These are phyloP conservation scores for Sebastolobus alascanus DNA, from an alignment of 2,797 vertebrate species.

Conservation along the genomic window DNA sequence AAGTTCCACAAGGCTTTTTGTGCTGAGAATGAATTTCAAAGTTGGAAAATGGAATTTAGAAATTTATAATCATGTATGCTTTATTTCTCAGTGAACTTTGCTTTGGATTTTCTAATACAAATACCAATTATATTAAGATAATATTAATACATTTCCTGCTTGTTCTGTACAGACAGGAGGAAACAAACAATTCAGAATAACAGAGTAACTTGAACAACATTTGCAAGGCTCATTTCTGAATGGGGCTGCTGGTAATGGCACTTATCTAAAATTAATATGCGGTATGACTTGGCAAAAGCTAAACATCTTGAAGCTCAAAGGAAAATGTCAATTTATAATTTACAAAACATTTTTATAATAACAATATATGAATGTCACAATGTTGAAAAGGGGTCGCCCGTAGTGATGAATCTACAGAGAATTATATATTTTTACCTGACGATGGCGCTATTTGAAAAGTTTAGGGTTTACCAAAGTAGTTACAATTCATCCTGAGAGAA, in stretches of 20 bases:
- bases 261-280: neutral
- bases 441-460: neutral
- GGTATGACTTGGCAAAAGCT: neutral
- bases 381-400: neutral
- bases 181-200: constrained; percentile 5
- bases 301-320: neutral
- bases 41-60: constrained; percentile 11
- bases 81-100: constrained; percentile 8
- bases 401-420: neutral
- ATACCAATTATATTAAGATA: constrained; percentile 8
- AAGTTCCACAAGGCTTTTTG: constrained; percentile 8
- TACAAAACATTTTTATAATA: neutral
- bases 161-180: neutral
- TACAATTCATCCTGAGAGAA: no score
- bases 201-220: neutral
- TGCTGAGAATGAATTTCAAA: constrained; percentile 3
- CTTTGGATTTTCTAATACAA: constrained; percentile 11
- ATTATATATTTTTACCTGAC: neutral
- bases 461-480: neutral
- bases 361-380: neutral
- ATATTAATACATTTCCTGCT: neutral
- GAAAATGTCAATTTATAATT: neutral
- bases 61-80: neutral
- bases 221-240: neutral
- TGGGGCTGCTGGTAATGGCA: neutral